Conservation (phyloP, 1,140 invertebrate species). For the Sarcophaga bullata region DNA sequence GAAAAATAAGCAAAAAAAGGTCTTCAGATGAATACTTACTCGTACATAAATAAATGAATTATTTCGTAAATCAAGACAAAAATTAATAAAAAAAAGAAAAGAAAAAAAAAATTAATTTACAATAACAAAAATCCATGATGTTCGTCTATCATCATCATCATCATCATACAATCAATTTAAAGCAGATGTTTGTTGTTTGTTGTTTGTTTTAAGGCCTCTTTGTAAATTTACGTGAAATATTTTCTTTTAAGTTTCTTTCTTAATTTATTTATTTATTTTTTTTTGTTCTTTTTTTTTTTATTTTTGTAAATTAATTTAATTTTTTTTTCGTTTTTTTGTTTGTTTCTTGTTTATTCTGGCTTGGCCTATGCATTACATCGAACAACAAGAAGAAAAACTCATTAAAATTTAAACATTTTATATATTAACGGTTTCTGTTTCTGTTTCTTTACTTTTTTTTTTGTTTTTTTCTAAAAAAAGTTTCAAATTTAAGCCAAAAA, state of each 20-base stretch:
- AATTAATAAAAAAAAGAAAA: not conserved
- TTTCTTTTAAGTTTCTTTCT: not conserved
- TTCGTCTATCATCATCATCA: not conserved
- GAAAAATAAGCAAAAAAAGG: not conserved
- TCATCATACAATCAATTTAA: slow-evolving; percentile 24
- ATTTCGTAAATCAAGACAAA: slow-evolving; percentile 24
- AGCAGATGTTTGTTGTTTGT: slow-evolving; percentile 12
- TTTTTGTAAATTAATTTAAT: slow-evolving; percentile 16
- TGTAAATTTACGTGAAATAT: slow-evolving; percentile 15
- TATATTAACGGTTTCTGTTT: not conserved
- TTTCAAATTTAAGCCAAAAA: not conserved
- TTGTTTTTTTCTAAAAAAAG: not conserved
- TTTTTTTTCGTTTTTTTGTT: not conserved
- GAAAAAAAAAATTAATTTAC: no score
- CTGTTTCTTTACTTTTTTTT: not conserved
- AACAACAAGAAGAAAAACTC: not conserved
- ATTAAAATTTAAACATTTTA: slow-evolving; percentile 12
- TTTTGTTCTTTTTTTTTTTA: not conserved
- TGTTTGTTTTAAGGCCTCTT: slow-evolving; percentile 8
- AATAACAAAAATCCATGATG: not conserved
- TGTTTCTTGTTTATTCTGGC: no score
- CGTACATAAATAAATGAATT: not conserved
- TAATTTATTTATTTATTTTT: not conserved
- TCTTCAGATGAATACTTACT: not conserved
- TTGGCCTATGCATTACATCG: not conserved